Conservation (phyloP, 2,797 vertebrate genomes). For the Steatocranus sp. region DNA sequence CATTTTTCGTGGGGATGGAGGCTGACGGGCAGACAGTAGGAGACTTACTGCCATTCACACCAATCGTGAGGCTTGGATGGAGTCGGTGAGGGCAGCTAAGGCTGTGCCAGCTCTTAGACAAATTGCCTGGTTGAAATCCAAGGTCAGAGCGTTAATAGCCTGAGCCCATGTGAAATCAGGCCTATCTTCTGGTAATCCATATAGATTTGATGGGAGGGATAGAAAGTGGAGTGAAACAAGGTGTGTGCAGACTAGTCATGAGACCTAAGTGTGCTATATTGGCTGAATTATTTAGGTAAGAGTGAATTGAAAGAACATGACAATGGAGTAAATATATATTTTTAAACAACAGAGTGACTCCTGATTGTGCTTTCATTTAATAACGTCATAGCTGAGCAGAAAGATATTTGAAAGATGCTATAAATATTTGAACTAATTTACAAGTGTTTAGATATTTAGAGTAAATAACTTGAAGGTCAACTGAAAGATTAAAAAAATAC, state of each 20-base stretch:
- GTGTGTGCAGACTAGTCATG: not conserved
- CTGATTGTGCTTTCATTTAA: not conserved
- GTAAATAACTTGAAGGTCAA: slow-evolving; percentile 15
- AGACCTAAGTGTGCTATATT: not conserved
- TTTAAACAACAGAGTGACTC: not conserved
- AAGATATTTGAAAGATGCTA: not conserved
- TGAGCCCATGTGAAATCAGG: slow-evolving; percentile 64
- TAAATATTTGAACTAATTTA: slow-evolving; percentile 17
- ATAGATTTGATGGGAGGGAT: slow-evolving; percentile 45
- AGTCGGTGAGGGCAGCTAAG: slow-evolving; percentile 15
- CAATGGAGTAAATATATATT: not conserved
- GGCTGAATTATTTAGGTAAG: not conserved
- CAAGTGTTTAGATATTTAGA: not conserved
- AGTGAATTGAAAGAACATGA: not conserved
- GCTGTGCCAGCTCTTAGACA: slow-evolving; percentile 53
- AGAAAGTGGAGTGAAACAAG: not conserved
- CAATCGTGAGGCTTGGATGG: slow-evolving; percentile 23
- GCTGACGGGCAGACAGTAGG: slow-evolving; percentile 11
- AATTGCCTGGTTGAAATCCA: slow-evolving; percentile 68
- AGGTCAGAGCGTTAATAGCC: slow-evolving; percentile 71
- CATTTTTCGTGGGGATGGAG: slow-evolving; percentile 2
- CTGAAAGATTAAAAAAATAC: not conserved
- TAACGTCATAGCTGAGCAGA: not conserved
- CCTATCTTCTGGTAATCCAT: slow-evolving; percentile 63
- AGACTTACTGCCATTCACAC: slow-evolving; percentile 39